phyloP scores from a whole-genome alignment of 2,888 invertebrate species.

The Platypus cylindrus region DNA sequence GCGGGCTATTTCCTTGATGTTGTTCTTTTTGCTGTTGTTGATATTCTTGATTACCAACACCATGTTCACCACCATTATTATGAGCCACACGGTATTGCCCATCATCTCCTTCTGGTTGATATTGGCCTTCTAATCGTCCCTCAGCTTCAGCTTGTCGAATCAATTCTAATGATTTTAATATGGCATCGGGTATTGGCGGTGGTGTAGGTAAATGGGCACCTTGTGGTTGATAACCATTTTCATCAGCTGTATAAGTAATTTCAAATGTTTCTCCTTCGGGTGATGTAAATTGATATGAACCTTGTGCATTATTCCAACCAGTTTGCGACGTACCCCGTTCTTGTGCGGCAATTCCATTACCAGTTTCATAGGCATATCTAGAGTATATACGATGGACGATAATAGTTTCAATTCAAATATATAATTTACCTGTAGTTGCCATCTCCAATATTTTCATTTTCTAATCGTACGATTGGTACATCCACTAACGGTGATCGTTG shows the following conservation, averaged over 20 bases:
- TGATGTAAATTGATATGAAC: constrained; percentile 23
- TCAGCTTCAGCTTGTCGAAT: constrained; percentile 14
- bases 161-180: constrained; percentile 24
- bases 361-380: constrained; percentile 39
- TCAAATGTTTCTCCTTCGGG: constrained; percentile 28
- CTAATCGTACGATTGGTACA: constrained; percentile 13
- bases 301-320: constrained; percentile 20
- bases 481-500: constrained; percentile 11
- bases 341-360: constrained; percentile 39
- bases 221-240: constrained; percentile 54
- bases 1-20: too few relatives aligned
- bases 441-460: constrained; percentile 19
- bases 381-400: neutral
- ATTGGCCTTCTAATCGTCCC: constrained; percentile 11
- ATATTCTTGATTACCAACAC: constrained; percentile 8
- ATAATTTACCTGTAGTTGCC: constrained; percentile 18
- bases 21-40: constrained; percentile 4
- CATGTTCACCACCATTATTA: constrained; percentile 13
- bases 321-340: constrained; percentile 27
- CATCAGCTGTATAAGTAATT: constrained; percentile 52
- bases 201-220: constrained; percentile 48
- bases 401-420: too few relatives aligned
- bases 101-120: constrained; percentile 14
- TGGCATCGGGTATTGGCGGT: constrained; percentile 54
- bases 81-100: constrained; percentile 13